phyloP scores from a whole-genome alignment of 1,140 invertebrate genomes.

The Aphaenogaster floridana region DNA sequence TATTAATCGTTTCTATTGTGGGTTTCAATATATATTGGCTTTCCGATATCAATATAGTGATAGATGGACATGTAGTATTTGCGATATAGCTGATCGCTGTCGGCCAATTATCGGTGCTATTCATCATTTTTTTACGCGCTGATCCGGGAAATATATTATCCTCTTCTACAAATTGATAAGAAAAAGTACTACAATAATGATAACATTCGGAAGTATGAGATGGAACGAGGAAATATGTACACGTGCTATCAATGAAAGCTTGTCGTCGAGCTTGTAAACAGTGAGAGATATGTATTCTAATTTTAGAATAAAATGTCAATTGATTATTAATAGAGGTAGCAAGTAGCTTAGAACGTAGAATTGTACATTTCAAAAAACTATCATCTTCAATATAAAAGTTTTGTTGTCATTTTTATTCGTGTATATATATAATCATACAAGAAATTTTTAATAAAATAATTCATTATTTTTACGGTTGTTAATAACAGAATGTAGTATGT shows the following conservation, averaged over 20 bases:
- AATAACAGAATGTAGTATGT: background rate
- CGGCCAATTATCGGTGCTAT: background rate
- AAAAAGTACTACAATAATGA: background rate
- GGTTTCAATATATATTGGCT: background rate
- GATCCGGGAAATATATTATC: background rate
- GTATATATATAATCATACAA: background rate
- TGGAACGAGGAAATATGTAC: background rate
- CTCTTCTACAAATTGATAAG: background rate
- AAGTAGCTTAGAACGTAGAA: background rate
- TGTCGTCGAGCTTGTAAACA: background rate
- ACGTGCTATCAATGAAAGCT: background rate
- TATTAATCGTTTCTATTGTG: background rate
- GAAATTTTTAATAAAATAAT: background rate
- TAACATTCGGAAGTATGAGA: background rate
- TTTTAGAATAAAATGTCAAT: conserved; percentile 15
- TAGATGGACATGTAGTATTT: too few species aligned
- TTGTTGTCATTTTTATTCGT: background rate
- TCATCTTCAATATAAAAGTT: background rate
- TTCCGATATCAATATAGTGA: background rate
- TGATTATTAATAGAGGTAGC: background rate
- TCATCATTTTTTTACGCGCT: background rate
- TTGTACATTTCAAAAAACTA: background rate
- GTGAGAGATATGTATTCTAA: background rate
- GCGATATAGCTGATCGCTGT: background rate
- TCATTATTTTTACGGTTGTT: background rate